Conservation (phyloP, 2,888 invertebrate genomes). For the Ophion ellenae region DNA sequence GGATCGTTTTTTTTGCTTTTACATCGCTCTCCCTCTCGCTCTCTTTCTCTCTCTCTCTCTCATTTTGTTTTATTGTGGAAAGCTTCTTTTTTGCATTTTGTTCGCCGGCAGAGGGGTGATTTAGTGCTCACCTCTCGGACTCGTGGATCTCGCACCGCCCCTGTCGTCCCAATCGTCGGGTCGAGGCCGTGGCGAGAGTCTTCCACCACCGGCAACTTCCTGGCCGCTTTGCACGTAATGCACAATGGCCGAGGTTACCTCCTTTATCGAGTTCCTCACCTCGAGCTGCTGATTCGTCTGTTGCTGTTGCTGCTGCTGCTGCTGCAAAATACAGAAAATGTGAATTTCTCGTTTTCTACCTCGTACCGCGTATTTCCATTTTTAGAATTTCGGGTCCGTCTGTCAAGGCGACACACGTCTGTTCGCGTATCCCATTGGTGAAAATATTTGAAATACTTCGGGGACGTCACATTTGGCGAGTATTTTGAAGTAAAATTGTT, state of each 20-base stretch:
- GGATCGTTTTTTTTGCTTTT: constrained; percentile 67
- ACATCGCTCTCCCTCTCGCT: constrained; percentile 60
- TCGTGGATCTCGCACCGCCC: constrained; percentile 82
- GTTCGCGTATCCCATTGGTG: neutral
- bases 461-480: no score
- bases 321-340: constrained; percentile 32
- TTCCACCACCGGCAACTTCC: constrained; percentile 81
- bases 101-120: constrained; percentile 68
- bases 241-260: constrained; percentile 96
- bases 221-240: constrained; percentile 90
- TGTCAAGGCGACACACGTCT: neutral
- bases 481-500: no score
- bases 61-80: constrained; percentile 57
- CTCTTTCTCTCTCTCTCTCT: constrained; percentile 63
- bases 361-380: neutral
- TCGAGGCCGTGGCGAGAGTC: constrained; percentile 80
- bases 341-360: neutral
- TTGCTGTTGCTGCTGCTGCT: constrained; percentile 76
- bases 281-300: constrained; percentile 83
- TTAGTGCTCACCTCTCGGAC: constrained; percentile 84
- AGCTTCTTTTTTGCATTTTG: constrained; percentile 65
- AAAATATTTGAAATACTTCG: neutral
- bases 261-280: constrained; percentile 91
- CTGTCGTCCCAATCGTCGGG: constrained; percentile 78
- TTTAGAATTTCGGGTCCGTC: neutral